Percentiles rank a stretch among this genome's conserved stretches.
phyloP scores from a whole-genome alignment of 2,888 invertebrate genomes.

The Serrognathus titanus region DNA sequence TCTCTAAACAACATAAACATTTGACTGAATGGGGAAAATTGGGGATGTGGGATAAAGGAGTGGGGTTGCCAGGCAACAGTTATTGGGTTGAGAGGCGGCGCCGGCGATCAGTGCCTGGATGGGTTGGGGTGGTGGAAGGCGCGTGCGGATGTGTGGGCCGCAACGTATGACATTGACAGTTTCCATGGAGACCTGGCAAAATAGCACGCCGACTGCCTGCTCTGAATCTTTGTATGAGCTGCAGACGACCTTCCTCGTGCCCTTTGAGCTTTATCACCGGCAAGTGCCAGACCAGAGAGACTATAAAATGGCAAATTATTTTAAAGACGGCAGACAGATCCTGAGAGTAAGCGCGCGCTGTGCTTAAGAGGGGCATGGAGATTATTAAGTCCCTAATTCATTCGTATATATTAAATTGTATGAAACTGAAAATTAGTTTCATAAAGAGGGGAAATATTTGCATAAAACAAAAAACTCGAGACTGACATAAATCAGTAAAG shows the following conservation, averaged over 20 bases:
- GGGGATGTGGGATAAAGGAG: conserved; percentile 25
- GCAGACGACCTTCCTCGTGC: not conserved
- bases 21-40: conserved; percentile 21
- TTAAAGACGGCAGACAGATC: too few species aligned
- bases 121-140: conserved; percentile 31
- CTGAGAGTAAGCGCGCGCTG: too few species aligned
- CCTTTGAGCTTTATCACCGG: not conserved
- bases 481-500: too few species aligned
- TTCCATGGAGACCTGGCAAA: conserved; percentile 31
- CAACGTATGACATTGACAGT: conserved; percentile 37
- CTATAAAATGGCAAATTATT: too few species aligned
- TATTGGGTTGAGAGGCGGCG: conserved; percentile 33
- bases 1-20: conserved; percentile 37
- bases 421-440: too few species aligned
- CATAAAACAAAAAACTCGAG: too few species aligned
- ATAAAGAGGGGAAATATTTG: too few species aligned
- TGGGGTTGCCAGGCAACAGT: conserved; percentile 35
- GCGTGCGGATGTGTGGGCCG: conserved; percentile 38
- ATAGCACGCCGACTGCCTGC: conserved; percentile 27
- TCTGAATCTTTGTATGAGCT: not conserved
- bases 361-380: too few species aligned
- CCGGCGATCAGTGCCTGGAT: conserved; percentile 22
- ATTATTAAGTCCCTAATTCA: too few species aligned
- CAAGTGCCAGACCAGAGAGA: too few species aligned
- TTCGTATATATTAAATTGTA: too few species aligned